Evolutionary conservation across 1,140 invertebrate species (phyloP).

Genomic region (Telenomus remus): DNA sequence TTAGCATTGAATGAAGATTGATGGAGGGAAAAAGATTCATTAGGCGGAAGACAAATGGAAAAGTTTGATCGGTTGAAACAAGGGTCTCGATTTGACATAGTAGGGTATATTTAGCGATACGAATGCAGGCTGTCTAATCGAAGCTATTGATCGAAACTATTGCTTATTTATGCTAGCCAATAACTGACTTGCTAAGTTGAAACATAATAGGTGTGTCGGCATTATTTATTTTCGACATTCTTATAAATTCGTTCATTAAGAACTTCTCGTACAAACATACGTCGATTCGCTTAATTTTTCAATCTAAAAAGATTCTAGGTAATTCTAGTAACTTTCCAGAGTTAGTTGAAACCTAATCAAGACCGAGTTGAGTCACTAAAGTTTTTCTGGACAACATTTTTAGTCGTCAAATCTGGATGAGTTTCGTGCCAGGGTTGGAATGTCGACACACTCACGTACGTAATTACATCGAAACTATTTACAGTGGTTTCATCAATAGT

Average conservation of each 20-base stretch:
- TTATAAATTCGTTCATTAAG: background rate
- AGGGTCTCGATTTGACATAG: background rate
- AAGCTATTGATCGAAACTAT: slow-evolving; percentile 14
- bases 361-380: too few relatives aligned
- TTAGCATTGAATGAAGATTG: background rate
- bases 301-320: too few relatives aligned
- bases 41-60: background rate
- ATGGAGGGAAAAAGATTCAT: background rate
- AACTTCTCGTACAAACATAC: too few relatives aligned
- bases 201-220: background rate
- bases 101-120: slow-evolving; percentile 13
- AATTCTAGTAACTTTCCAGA: too few relatives aligned
- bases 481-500: slow-evolving; percentile 36
- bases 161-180: slow-evolving; percentile 1
- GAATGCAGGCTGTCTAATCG: slow-evolving; percentile 8
- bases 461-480: background rate
- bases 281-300: too few relatives aligned
- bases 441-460: too few relatives aligned
- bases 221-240: background rate
- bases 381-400: too few relatives aligned
- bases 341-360: too few relatives aligned
- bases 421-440: too few relatives aligned
- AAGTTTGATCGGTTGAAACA: background rate
- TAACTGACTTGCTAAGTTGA: slow-evolving; percentile 3
- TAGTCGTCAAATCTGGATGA: too few relatives aligned